Base-by-base conservation (phyloP, 2,888 invertebrate species). In the Drosophila hawaiiensis region DNA sequence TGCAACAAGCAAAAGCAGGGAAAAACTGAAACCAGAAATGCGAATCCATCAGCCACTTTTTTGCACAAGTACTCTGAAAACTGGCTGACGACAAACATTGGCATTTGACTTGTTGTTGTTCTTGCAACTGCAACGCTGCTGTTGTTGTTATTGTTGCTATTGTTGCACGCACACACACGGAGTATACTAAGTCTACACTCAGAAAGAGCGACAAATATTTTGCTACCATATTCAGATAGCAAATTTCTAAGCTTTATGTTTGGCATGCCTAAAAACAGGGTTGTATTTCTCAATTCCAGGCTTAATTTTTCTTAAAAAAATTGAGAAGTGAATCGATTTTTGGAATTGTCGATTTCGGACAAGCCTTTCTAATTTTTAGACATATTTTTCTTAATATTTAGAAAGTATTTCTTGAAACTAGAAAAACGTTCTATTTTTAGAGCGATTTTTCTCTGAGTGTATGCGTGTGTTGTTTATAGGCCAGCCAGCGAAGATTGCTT, bases 61-160 rank as follows among this genome's bases (percentile, higher is more conserved):
- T 25, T 47, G 47, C 25, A 52, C 47, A 58, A 73, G 66, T 59
- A 60, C 72, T 71, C 64, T 58, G 64, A 68, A 72, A 80, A 76
- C 78, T 68, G 63, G 58, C 70, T 81, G 80, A 69, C 68, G 75
- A 78, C 81, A 81, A 72, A 41, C 63, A 59, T 14, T 66, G 78
- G 75, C 78, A 78, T 75, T 79, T 75, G 28, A 29, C 43, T 59
- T 39, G 37, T 64, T 59, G 49, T 28, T 35, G 33, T 28, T 39
- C 29, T 47, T 29, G 52, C n/a, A 43, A 43, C 43, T 43, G 12
- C 43, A 43, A 5, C 12, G 0, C 22, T 63, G 39, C 37, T 64
- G 52, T 41, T 41, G 25, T 50, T 78, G 33, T 50, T 77, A n/a
- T 61, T 78, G 56, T 60, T 73, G 49, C 47, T 47, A 47, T 47